These are phyloP conservation scores for Vicugna pacos DNA, from an alignment of 2,113 vertebrate genomes.

Conservation along the genomic window DNA sequence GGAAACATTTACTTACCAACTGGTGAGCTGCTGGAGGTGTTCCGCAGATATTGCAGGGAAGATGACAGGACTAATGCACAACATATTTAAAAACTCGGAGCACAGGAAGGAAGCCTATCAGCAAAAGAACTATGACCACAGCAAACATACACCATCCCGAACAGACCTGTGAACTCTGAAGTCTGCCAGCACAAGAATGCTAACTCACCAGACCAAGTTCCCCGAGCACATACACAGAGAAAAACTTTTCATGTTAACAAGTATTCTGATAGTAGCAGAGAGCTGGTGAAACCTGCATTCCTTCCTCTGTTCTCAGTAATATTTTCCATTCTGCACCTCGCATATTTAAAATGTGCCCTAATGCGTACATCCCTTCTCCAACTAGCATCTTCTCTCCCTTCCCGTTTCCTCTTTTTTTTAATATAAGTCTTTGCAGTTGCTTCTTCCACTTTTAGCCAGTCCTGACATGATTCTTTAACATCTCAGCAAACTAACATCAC, in stretches of 20 bases:
- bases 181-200: background rate
- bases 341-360: background rate
- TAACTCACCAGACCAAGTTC: background rate
- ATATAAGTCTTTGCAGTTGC: background rate
- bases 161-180: background rate
- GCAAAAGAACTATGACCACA: background rate
- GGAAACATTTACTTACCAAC: slow-evolving; percentile 69
- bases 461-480: background rate
- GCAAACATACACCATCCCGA: background rate
- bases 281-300: background rate
- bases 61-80: background rate
- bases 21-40: slow-evolving; percentile 11
- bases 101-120: background rate
- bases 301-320: background rate
- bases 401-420: no score
- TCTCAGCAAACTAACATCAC: background rate
- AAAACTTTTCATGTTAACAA: background rate
- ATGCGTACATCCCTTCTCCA: background rate
- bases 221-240: background rate
- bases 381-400: background rate
- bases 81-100: background rate
- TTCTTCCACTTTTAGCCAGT: background rate
- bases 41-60: background rate
- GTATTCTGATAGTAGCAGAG: background rate
- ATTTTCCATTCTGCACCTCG: background rate